Conservation (phyloP, 2,113 vertebrate genomes). For the Formicarius rufipectus region DNA sequence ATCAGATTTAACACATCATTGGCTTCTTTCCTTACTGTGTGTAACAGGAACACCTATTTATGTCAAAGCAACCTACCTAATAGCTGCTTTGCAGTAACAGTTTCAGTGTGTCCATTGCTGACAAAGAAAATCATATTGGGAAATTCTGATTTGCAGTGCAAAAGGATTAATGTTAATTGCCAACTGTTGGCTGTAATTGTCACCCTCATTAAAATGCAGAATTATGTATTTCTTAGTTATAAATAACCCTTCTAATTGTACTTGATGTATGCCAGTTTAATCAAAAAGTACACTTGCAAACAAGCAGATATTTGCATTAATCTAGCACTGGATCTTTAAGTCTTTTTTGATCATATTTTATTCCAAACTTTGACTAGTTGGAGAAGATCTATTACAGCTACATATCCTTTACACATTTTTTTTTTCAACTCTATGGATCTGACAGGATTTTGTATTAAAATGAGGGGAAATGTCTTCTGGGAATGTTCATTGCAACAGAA, state of each 20-base stretch:
- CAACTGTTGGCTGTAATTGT: constrained; percentile 75
- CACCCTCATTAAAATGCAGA: constrained; percentile 76
- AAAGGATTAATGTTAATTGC: constrained; percentile 77
- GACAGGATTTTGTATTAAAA: constrained; percentile 70
- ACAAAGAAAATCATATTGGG: constrained; percentile 55
- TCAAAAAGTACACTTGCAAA: constrained; percentile 78
- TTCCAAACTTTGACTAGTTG: constrained; percentile 48
- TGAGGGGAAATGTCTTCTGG: constrained; percentile 58
- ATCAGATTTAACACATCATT: constrained; percentile 1
- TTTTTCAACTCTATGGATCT: constrained; percentile 20
- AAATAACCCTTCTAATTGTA: constrained; percentile 83
- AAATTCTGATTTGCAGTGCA: constrained; percentile 60
- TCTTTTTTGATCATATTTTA: constrained; percentile 69
- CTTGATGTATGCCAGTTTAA: constrained; percentile 82
- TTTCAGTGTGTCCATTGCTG: constrained; percentile 42
- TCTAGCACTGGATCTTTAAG: constrained; percentile 66
- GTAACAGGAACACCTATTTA: background rate
- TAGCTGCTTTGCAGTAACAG: background rate
- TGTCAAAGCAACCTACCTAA: background rate
- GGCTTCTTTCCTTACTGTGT: background rate
- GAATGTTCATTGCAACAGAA: constrained; percentile 58
- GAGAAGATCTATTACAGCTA: constrained; percentile 28
- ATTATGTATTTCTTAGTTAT: constrained; percentile 81
- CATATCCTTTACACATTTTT: constrained; percentile 30
- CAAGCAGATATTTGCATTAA: constrained; percentile 78